Base-by-base conservation (phyloP, 2,888 invertebrate species). In the Nephrotoma flavescens region DNA sequence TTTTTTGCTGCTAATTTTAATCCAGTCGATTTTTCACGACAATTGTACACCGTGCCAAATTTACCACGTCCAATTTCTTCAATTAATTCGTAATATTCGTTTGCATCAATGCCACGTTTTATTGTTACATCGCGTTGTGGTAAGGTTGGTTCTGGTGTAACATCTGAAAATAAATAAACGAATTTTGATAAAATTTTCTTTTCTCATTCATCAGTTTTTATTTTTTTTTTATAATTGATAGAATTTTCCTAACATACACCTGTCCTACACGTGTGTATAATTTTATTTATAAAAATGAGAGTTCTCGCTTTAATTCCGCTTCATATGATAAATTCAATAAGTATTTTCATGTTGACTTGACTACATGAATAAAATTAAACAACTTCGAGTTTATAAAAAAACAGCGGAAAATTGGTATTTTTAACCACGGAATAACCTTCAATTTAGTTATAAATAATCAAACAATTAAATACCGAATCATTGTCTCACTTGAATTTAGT, bases 21-120 rank as follows among this genome's bases (percentile, higher is more conserved):
- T 0, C 96, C 96, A 0, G 95, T 95, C 86, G 93, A 92, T 91
- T 96, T 96, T 92, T 99, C 98, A 86, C 94, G 94, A 92, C 98
- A 99, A 90, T 95, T 95, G 92, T 97, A 98, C 83, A 99, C 99
- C 52, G 97, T 98, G 87, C 99, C 99, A 92, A 99, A 99, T 94
- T 98, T 98, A 4, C 99, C 99, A 90, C 99, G 99, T 91, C 99
- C 99, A 89, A 99, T 95, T 92, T 99, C 97, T 87, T 96, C 95
- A 89, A 96, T 94, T 91, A 98, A 94, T 90, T 96, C 96, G 91
- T 96, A 98, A 89, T 95, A 94, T 89, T 96, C 95, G 90, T 97
- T 96, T 89, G 98, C 96, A 92, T 98, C 96, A 87, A 95, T 94
- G 88, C 95, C 96, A 88, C 96, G 94, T 91, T 96, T 95, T 89